Conservation (phyloP, 2,888 invertebrate species). For the Drosophila lacicola region DNA sequence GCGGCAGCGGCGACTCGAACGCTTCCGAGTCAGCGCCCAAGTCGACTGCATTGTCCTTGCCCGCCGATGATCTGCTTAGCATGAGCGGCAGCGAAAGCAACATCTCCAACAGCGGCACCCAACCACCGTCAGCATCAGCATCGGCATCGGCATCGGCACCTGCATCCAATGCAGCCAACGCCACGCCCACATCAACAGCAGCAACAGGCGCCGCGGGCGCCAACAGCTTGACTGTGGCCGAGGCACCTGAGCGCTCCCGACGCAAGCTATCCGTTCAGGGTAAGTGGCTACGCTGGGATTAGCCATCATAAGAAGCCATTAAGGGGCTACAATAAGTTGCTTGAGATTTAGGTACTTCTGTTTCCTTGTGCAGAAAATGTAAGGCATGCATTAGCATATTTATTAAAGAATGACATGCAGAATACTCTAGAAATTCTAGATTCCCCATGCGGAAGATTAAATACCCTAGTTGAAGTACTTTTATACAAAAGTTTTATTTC, state of each 20-base stretch:
- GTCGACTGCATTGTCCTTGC: slow-evolving; percentile 79
- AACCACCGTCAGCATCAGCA: slow-evolving; percentile 9
- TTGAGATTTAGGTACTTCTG: too few species aligned
- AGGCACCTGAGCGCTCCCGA: slow-evolving; percentile 80
- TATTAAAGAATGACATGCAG: too few species aligned
- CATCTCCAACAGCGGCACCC: slow-evolving; percentile 61
- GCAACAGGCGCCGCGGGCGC: slow-evolving; percentile 32
- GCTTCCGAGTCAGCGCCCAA: slow-evolving; percentile 69
- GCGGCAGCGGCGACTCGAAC: slow-evolving; percentile 68
- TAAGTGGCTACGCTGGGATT: slow-evolving; percentile 42
- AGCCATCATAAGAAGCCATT: neutral
- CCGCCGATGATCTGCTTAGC: slow-evolving; percentile 69
- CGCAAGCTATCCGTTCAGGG: slow-evolving; percentile 85
- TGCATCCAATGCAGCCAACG: slow-evolving; percentile 32
- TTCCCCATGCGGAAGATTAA: too few species aligned
- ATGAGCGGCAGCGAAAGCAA: slow-evolving; percentile 76
- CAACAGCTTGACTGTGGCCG: slow-evolving; percentile 74
- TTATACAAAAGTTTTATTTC: too few species aligned
- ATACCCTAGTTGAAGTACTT: too few species aligned
- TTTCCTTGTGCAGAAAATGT: too few species aligned
- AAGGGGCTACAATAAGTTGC: neutral
- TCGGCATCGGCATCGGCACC: too few species aligned
- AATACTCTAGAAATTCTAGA: too few species aligned
- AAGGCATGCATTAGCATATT: too few species aligned
- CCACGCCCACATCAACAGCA: slow-evolving; percentile 53